Base-by-base conservation (phyloP, 2,113 vertebrate genomes). In the Progne subis region DNA sequence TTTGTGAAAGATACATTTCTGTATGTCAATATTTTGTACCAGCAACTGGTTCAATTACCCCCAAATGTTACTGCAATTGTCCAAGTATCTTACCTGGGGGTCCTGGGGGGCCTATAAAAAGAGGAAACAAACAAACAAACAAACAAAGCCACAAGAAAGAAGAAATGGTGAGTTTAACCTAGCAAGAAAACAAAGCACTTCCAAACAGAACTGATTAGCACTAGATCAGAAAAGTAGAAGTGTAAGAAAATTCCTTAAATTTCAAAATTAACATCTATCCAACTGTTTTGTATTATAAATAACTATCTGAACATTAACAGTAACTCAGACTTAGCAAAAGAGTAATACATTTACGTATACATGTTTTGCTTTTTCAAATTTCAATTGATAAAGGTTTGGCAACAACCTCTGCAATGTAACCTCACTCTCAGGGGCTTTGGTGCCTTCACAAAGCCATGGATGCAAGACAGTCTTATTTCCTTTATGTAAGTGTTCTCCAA, bases 101-200 rank as follows among this genome's bases (percentile, higher is more conserved):
- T 77, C 99, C 99, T 14, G 99, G 98, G 12, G 99, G 98, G 43
- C 99, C 99, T 99, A 91, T 39, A 98, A 96, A 24, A 94, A 46
- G 96, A 65, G 31, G 8, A 1, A 37, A 77, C 8, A 76, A 74
- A 67, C 53, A 50, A 81, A 76, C 74, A 67, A 97, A 61, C 53
- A 50, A 81, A 76, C 74, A 67, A 97, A 61, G 17, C 3, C 59
- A 78, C 5, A 91, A 60, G 24, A 79, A 84, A 91, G 37, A 91
- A 80, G 23, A 82, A 89, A 67, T 16, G 0, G 14, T 90, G 60
- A 93, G 49, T 76, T 91, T 69, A 71, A 56, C 19, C 15, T 25
- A 26, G 19, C 28, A 55, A 52, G 32, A 79, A 78, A 86, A 87
- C 17, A 47, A 34, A 43, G 8, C 34, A 53, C 37, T n/a, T 91